Conservation (phyloP, 2,113 vertebrate species). For the Shinisaurus crocodilurus region DNA sequence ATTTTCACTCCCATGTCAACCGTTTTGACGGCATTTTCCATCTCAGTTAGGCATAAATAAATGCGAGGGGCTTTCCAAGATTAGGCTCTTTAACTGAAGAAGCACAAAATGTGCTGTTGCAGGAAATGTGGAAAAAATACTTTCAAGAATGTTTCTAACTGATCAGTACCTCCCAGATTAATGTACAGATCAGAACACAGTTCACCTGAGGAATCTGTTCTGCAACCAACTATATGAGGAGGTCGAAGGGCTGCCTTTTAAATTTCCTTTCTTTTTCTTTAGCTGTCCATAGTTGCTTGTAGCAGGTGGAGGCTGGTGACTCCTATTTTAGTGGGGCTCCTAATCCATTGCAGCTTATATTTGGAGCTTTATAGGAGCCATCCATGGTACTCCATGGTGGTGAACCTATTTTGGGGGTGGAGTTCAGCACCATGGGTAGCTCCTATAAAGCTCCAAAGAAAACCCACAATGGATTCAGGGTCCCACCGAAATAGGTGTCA, state of each 20-base stretch:
- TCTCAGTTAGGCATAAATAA: constrained; percentile 13
- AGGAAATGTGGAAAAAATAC: neutral
- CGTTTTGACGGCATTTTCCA: constrained; percentile 12
- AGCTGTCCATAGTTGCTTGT: neutral
- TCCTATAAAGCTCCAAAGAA: no score
- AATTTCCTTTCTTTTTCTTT: neutral
- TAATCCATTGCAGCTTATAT: no score
- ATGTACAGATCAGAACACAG: neutral
- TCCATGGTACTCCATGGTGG: no score
- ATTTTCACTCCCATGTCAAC: neutral
- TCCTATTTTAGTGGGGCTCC: no score
- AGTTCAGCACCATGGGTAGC: no score
- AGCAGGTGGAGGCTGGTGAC: no score
- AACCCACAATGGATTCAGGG: no score
- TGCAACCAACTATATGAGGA: neutral
- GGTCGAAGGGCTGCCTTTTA: neutral
- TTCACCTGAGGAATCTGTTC: neutral
- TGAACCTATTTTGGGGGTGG: no score
- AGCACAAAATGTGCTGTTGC: constrained; percentile 8
- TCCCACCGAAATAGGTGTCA: no score
- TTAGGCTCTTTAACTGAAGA: constrained; percentile 7
- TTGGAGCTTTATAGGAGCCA: no score
- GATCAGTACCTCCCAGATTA: neutral
- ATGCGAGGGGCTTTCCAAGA: neutral
- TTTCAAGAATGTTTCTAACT: neutral